phyloP scores from a whole-genome alignment of 2,888 invertebrate genomes.

The Eupithecia subumbrata region DNA sequence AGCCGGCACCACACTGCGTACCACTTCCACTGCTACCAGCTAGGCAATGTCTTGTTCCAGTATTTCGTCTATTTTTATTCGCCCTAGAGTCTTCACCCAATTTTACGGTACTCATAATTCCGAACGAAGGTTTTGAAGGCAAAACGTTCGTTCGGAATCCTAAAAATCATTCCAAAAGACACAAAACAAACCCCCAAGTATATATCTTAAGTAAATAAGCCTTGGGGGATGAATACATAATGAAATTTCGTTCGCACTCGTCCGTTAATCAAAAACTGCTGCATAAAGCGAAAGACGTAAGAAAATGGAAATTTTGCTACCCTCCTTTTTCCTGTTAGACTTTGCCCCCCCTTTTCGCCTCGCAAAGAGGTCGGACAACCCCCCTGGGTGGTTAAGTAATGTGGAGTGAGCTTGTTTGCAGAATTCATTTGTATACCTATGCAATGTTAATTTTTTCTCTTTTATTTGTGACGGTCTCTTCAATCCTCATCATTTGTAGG shows the following conservation, averaged over 20 bases:
- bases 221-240: slow-evolving; percentile 79
- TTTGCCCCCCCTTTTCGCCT: slow-evolving; percentile 67
- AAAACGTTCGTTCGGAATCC: neutral
- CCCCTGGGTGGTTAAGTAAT: slow-evolving; percentile 46
- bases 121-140: too few relatives aligned
- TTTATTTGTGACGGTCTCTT: too few relatives aligned
- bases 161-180: neutral
- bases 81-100: too few relatives aligned
- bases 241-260: slow-evolving; percentile 79
- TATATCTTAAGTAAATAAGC: slow-evolving; percentile 49
- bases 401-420: slow-evolving; percentile 53
- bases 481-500: too few relatives aligned
- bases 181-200: slow-evolving; percentile 23
- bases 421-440: neutral
- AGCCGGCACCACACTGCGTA: too few relatives aligned
- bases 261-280: slow-evolving; percentile 84
- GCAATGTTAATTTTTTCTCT: too few relatives aligned
- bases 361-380: slow-evolving; percentile 73
- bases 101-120: too few relatives aligned
- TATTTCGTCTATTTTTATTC: too few relatives aligned
- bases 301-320: slow-evolving; percentile 84
- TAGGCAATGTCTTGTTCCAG: too few relatives aligned
- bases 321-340: slow-evolving; percentile 83
- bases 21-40: too few relatives aligned
- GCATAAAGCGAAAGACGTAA: slow-evolving; percentile 81